Evolutionary conservation across 2,888 invertebrate species (phyloP).

Genomic region (Torymus texanus): DNA sequence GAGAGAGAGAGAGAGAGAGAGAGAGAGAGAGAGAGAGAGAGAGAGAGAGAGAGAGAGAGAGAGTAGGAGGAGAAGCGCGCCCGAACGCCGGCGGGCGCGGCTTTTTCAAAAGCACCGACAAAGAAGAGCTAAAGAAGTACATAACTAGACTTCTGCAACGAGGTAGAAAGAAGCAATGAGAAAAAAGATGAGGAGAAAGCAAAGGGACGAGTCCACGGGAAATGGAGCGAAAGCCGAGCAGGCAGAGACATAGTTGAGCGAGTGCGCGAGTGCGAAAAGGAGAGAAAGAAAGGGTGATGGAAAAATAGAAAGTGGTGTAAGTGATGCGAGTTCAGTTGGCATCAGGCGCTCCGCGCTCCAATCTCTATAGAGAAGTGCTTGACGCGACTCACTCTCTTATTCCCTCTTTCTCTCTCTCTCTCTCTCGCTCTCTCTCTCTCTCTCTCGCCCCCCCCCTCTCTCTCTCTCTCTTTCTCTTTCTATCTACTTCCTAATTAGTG

Average conservation of each 20-base stretch:
- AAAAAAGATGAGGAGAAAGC: constrained; percentile 5
- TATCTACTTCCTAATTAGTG: constrained; percentile 34
- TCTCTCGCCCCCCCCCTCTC: constrained; percentile 20
- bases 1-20: too few relatives aligned
- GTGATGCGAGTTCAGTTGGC: constrained; percentile 50
- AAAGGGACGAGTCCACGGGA: constrained; percentile 3
- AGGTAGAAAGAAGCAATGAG: neutral
- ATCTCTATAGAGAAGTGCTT: constrained; percentile 46
- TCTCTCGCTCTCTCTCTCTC: constrained; percentile 25
- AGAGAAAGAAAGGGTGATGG: too few relatives aligned
- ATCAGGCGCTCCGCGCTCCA: constrained; percentile 44
- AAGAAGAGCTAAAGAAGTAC: constrained; percentile 39
- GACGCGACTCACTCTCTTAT: neutral
- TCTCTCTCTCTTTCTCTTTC: constrained; percentile 21
- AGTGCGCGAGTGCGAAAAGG: constrained; percentile 6
- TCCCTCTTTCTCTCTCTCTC: constrained; percentile 31
- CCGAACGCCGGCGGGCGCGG: constrained; percentile 14
- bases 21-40: neutral
- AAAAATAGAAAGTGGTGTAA: constrained; percentile 25
- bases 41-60: too few relatives aligned
- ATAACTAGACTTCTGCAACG: constrained; percentile 20
- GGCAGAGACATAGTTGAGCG: neutral
- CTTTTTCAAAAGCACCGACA: constrained; percentile 36
- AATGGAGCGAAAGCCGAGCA: constrained; percentile 22
- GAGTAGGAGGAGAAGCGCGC: neutral